These are phyloP conservation scores for Petrocephalus microphthalmus DNA, from an alignment of 2,113 vertebrate genomes.

Conservation along the genomic window DNA sequence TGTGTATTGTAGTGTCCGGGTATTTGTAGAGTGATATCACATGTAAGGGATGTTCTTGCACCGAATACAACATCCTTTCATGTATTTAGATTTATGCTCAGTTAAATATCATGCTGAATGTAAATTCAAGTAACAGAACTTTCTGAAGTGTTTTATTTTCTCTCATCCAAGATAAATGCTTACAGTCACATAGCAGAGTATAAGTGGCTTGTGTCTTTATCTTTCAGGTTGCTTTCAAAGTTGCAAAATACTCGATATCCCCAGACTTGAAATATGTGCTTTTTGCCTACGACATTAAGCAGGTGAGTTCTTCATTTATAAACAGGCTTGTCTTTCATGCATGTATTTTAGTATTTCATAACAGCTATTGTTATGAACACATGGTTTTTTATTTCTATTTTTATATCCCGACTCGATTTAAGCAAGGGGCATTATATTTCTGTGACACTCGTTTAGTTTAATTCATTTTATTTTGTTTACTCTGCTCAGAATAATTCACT, in stretches of 20 bases:
- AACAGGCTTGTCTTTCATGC: background rate
- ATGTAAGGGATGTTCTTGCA: background rate
- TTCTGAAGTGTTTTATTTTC: background rate
- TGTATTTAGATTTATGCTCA: background rate
- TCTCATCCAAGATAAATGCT: background rate
- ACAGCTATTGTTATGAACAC: background rate
- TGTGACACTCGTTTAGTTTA: background rate
- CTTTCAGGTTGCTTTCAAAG: constrained; percentile 84
- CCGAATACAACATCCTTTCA: background rate
- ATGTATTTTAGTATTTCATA: background rate
- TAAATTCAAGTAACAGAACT: background rate
- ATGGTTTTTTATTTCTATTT: background rate
- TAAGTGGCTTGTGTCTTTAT: constrained; percentile 14
- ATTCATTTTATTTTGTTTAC: background rate
- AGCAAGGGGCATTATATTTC: background rate
- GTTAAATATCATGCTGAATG: background rate
- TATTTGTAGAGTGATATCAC: background rate
- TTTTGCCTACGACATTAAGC: constrained; percentile 91
- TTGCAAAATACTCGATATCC: constrained; percentile 83
- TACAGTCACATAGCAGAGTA: background rate
- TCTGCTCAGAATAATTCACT: too few species aligned
- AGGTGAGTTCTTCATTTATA: constrained; percentile 61
- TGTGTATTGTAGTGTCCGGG: background rate
- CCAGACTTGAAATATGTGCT: constrained; percentile 91
- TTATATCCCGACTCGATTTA: background rate